These are phyloP conservation scores for Olivierus martensii DNA, from an alignment of 1,140 invertebrate species.

Conservation along the genomic window DNA sequence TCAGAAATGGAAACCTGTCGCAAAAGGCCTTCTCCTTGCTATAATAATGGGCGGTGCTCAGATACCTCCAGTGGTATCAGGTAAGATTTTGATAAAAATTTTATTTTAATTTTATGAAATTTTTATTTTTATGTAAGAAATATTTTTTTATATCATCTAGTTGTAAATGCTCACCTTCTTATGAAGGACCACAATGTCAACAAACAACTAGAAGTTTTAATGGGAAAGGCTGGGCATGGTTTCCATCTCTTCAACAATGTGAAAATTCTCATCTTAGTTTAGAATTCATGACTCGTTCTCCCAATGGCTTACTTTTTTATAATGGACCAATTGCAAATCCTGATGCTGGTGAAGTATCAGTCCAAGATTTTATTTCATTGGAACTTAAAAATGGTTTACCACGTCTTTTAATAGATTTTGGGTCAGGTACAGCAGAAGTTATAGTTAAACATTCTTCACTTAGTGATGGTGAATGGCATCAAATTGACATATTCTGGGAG, in stretches of 20 bases:
- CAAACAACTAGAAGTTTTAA: constrained; percentile 85
- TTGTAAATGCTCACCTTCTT: constrained; percentile 79
- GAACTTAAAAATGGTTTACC: constrained; percentile 84
- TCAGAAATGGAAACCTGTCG: constrained; percentile 74
- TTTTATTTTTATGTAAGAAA: not conserved
- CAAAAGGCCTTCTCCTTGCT: constrained; percentile 61
- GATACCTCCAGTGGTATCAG: constrained; percentile 71
- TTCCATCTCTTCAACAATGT: constrained; percentile 88
- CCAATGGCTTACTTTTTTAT: constrained; percentile 84
- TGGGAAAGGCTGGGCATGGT: constrained; percentile 90
- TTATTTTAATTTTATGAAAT: not conserved
- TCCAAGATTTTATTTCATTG: constrained; percentile 79
- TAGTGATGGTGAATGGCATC: constrained; percentile 91
- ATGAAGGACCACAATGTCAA: constrained; percentile 88
- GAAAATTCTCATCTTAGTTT: constrained; percentile 86
- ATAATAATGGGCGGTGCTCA: constrained; percentile 79
- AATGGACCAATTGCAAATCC: constrained; percentile 91
- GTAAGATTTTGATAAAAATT: constrained; percentile 29
- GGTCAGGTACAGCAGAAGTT: constrained; percentile 79
- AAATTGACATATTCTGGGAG: constrained; percentile 88
- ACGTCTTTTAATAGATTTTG: constrained; percentile 81
- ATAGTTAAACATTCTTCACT: constrained; percentile 70
- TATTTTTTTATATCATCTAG: not conserved
- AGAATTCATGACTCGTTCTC: constrained; percentile 82
- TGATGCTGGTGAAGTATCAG: constrained; percentile 52